A percentile compares a stretch with the other conserved stretches of the same genome.
Conservation (phyloP, 2,888 invertebrate genomes). For the Melanophora roralis region DNA sequence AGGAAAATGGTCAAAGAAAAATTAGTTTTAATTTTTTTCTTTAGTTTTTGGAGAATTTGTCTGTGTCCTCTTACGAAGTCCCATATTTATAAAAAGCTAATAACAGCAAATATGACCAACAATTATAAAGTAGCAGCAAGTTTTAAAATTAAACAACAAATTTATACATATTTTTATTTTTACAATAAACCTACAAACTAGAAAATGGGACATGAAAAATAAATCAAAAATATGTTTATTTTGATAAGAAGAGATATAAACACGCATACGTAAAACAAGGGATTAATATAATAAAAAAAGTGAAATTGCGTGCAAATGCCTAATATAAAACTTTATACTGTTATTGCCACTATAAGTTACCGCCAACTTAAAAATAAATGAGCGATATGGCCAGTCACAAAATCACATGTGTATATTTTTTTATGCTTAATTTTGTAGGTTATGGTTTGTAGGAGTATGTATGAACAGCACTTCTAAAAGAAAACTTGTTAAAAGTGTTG, state of each 20-base stretch:
- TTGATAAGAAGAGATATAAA: not conserved
- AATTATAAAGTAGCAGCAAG: conserved; percentile 12
- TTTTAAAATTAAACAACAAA: not conserved
- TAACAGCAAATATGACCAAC: conserved; percentile 33
- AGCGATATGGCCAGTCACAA: conserved; percentile 43
- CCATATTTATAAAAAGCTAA: conserved; percentile 26
- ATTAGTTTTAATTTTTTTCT: too few relatives aligned
- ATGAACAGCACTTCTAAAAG: too few relatives aligned
- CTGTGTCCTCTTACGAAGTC: too few relatives aligned
- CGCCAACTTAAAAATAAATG: conserved; percentile 50
- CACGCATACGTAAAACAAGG: conserved; percentile 5
- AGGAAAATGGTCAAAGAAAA: too few relatives aligned
- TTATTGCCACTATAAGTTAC: conserved; percentile 44
- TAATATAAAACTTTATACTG: conserved; percentile 37
- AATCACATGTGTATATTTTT: conserved; percentile 15
- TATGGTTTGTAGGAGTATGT: too few relatives aligned
- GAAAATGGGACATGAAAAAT: not conserved
- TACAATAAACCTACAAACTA: not conserved
- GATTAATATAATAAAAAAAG: not conserved
- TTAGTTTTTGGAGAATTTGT: too few relatives aligned
- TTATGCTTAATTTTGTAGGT: too few relatives aligned
- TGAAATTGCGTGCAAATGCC: conserved; percentile 55
- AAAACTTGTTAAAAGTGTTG: too few relatives aligned
- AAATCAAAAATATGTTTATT: conserved; percentile 22
- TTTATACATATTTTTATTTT: conserved; percentile 30